phyloP scores from a whole-genome alignment of 2,888 invertebrate species.

The Crossocerus cetratus region DNA sequence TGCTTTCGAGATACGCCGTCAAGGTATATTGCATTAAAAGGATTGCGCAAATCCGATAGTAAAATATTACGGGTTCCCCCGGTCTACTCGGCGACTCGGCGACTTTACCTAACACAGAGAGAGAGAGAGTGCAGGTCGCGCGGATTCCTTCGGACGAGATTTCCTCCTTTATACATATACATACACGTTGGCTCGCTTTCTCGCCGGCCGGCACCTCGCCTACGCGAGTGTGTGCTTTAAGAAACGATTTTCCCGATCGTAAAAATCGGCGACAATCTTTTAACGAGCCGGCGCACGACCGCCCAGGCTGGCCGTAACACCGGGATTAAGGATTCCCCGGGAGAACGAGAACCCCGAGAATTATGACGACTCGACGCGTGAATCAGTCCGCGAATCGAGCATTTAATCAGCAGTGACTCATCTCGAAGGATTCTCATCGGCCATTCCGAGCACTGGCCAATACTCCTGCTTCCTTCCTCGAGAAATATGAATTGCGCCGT shows the following conservation, averaged over 20 bases:
- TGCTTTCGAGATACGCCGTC: too few relatives aligned
- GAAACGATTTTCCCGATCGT: neutral
- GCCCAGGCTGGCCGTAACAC: neutral
- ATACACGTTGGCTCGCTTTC: too few relatives aligned
- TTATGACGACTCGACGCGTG: slow-evolving; percentile 7
- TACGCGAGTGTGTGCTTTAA: neutral
- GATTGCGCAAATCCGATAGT: slow-evolving; percentile 21
- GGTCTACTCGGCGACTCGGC: neutral
- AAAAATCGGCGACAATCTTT: slow-evolving; percentile 1
- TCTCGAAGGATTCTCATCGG: too few relatives aligned
- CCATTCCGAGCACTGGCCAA: too few relatives aligned
- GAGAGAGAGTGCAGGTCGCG: too few relatives aligned
- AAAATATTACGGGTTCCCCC: slow-evolving; percentile 16
- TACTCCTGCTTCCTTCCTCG: too few relatives aligned
- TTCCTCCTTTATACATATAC: neutral
- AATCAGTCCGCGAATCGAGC: slow-evolving; percentile 4
- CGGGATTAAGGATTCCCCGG: slow-evolving; percentile 11
- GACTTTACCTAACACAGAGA: neutral
- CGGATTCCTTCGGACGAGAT: neutral
- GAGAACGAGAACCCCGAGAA: neutral
- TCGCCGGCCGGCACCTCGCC: neutral
- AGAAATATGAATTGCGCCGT: too few relatives aligned
- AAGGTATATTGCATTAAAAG: slow-evolving; percentile 12
- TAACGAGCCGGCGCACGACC: neutral
- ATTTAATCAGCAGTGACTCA: neutral